These are phyloP conservation scores for Monoplex corrugatus DNA, from an alignment of 2,888 invertebrate genomes.

Conservation along the genomic window DNA sequence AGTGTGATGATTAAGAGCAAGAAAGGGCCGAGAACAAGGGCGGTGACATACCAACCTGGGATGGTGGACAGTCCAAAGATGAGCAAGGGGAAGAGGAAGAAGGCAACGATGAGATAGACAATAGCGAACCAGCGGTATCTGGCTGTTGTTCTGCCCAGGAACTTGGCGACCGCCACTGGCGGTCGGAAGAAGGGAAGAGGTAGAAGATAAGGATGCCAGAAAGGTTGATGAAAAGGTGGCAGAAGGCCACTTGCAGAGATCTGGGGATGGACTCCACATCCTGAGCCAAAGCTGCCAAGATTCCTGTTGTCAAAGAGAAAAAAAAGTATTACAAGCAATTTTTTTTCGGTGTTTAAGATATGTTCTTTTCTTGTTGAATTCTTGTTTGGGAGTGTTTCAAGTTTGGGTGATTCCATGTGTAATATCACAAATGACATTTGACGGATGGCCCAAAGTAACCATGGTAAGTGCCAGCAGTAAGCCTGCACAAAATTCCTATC, in stretches of 20 bases:
- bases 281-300: constrained; percentile 8
- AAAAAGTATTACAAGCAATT: too few species aligned
- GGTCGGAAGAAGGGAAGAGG: constrained; percentile 83
- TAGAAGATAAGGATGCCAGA: constrained; percentile 84
- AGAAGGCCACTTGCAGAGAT: constrained; percentile 75
- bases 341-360: too few species aligned
- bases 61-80: constrained; percentile 76
- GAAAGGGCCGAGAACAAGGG: constrained; percentile 40
- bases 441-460: too few species aligned
- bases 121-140: constrained; percentile 85
- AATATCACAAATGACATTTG: too few species aligned
- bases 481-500: too few species aligned
- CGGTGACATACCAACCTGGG: constrained; percentile 65
- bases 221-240: constrained; percentile 81
- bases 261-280: constrained; percentile 14
- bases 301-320: too few species aligned
- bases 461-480: too few species aligned
- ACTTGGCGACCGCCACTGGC: constrained; percentile 82
- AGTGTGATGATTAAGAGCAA: constrained; percentile 17
- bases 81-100: constrained; percentile 75
- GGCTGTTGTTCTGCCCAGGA: constrained; percentile 83
- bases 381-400: too few species aligned
- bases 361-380: too few species aligned
- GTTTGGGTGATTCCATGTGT: too few species aligned
- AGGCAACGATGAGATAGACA: constrained; percentile 80